Evolutionary conservation across 2,797 vertebrate species (phyloP), one percentile per base, ranked within the genome.

Genomic region (Avahi laniger): DNA sequence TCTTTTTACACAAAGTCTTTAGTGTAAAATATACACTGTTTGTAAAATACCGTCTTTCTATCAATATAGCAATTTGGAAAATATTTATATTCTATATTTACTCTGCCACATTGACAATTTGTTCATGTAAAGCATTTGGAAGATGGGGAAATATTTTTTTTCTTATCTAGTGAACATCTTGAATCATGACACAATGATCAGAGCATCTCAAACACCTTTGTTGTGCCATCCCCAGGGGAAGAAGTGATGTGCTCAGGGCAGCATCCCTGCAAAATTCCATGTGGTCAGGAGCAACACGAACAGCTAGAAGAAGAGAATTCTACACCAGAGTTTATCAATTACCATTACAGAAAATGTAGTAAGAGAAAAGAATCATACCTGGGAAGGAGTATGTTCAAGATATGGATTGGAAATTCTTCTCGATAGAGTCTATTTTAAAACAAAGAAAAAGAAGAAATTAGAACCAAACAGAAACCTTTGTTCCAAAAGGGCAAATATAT

Each of bases 331-430:
- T 65, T 67, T 41, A 26, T 48, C 13, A 91, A 85, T 26, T 87
- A 92, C 38, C 0, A 6, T 54, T 97, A 97, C 92, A 93, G 28
- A 92, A 97, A 97, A 59, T n/a, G 79, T 63, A 57, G 75, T 87
- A 48, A 91, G 41, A 72, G 28, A 73, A 57, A 63, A 67, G 57
- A 94, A 57, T 93, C 95, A 24, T 99, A 99, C 99, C 99, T 99
- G 98, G 81, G 98, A 98, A 96, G 98, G 81, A 91, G 98, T 89
- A 63, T 98, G 98, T 96, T 99, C 99, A 84, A 98, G 97, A 93
- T 98, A 99, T 0, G 98, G 98, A 96, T 98, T 99, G 96, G 99
- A 99, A 98, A 99, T 99, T 98, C 98, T 98, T 98, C 98, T 98
- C 12, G 98, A 98, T 43, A 98, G 94, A 65, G 98, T 98, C 99